Conservation (phyloP, 1,140 invertebrate genomes). For the Apis cerana region DNA sequence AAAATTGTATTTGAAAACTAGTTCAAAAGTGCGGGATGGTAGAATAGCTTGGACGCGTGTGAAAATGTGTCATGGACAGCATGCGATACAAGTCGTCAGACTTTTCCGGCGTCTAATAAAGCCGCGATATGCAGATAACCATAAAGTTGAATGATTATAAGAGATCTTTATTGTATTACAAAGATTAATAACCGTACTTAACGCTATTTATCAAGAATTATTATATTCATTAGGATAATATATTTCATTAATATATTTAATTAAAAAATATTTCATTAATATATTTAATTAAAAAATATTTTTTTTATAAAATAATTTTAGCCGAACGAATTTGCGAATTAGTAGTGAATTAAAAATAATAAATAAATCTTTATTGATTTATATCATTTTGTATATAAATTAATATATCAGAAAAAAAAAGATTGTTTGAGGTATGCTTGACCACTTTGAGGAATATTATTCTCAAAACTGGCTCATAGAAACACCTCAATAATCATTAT, state of each 20-base stretch:
- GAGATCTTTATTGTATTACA: constrained; percentile 48
- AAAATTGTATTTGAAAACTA: constrained; percentile 52
- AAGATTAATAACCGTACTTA: constrained; percentile 10
- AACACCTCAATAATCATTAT: constrained; percentile 15
- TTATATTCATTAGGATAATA: background rate
- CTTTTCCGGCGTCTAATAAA: constrained; percentile 59
- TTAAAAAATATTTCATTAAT: background rate
- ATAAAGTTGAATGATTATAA: constrained; percentile 50
- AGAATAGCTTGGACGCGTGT: constrained; percentile 36
- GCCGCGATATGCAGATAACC: constrained; percentile 42
- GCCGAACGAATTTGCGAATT: background rate
- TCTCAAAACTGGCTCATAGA: constrained; percentile 29
- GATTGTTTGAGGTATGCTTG: constrained; percentile 40
- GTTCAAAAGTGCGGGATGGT: constrained; percentile 20
- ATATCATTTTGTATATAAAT: background rate
- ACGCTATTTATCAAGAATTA: constrained; percentile 30
- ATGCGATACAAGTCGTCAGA: constrained; percentile 40
- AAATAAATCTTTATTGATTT: background rate
- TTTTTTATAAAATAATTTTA: background rate
- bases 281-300: background rate
- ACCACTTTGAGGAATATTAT: background rate
- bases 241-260: background rate
- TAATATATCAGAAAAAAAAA: background rate
- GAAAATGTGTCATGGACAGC: constrained; percentile 58
- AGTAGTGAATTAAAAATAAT: background rate